phyloP scores from a whole-genome alignment of 2,113 vertebrate genomes.

The Mesitornis unicolor region DNA sequence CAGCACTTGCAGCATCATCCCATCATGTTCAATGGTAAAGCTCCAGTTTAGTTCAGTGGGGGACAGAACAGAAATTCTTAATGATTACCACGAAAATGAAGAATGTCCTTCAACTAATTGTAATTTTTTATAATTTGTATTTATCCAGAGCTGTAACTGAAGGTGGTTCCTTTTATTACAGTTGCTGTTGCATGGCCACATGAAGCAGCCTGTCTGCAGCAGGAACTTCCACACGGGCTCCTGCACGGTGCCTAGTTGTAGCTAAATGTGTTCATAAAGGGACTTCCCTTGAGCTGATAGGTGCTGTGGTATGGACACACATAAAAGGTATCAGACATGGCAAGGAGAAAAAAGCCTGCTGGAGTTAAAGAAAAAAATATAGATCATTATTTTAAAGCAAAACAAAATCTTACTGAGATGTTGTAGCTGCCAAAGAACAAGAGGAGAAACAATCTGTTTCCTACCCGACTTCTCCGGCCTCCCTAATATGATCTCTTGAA shows the following conservation, averaged over 20 bases:
- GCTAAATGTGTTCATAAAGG: accelerated
- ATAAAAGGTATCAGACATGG: not conserved
- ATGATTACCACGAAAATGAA: not conserved
- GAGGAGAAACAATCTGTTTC: not conserved
- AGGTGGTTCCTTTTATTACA: not conserved
- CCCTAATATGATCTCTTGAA: not conserved
- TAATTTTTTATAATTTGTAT: not conserved
- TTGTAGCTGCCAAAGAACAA: not conserved
- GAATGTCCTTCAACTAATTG: not conserved
- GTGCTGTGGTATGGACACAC: not conserved
- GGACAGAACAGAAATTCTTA: not conserved
- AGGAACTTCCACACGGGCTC: accelerated
- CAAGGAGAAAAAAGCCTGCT: not conserved
- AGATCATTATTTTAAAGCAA: not conserved
- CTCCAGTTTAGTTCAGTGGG: not conserved
- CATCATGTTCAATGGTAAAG: accelerated
- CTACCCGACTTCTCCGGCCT: not conserved
- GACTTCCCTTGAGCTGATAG: too few species aligned
- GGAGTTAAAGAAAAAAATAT: not conserved
- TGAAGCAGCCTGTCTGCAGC: not conserved
- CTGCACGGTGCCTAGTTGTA: not conserved
- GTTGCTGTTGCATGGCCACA: accelerated
- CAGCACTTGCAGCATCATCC: not conserved
- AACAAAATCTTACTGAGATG: not conserved
- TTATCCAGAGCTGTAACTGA: not conserved